A percentile compares a stretch with the other conserved stretches of the same genome.
Conservation (phyloP, 2,113 vertebrate genomes). For the Myanophis thanlyinensis region DNA sequence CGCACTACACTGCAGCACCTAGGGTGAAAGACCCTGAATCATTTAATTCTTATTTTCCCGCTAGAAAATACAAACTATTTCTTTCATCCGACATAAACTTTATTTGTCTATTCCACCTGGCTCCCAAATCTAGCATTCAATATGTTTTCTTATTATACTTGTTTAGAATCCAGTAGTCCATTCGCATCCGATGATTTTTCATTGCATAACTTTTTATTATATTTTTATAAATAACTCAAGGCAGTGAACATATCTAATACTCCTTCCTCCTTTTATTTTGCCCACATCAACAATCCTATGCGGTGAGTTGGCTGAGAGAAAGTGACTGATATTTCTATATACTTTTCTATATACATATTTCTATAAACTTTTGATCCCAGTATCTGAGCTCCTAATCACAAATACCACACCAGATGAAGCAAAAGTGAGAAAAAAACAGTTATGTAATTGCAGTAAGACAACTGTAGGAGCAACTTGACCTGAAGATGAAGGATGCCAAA, state of each 20-base stretch:
- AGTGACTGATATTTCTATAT: neutral
- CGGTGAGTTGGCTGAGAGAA: neutral
- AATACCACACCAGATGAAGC: neutral
- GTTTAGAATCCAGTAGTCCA: neutral
- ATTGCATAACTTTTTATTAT: neutral
- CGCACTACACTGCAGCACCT: neutral
- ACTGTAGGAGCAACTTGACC: neutral
- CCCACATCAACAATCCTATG: neutral
- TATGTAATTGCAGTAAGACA: neutral
- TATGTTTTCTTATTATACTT: neutral
- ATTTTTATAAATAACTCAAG: neutral
- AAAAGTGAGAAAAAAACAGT: neutral
- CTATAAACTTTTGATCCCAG: neutral
- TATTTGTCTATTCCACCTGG: neutral
- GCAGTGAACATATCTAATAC: neutral
- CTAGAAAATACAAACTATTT: neutral
- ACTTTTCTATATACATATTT: neutral
- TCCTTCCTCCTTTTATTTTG: neutral
- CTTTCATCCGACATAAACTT: neutral
- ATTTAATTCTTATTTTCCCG: neutral
- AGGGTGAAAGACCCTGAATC: neutral
- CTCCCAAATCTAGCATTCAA: too few species aligned
- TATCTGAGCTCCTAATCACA: neutral
- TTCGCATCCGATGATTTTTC: neutral
- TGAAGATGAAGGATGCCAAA: neutral